Base-by-base conservation (phyloP, 2,113 vertebrate species). In the Cyanocitta stelleri region DNA sequence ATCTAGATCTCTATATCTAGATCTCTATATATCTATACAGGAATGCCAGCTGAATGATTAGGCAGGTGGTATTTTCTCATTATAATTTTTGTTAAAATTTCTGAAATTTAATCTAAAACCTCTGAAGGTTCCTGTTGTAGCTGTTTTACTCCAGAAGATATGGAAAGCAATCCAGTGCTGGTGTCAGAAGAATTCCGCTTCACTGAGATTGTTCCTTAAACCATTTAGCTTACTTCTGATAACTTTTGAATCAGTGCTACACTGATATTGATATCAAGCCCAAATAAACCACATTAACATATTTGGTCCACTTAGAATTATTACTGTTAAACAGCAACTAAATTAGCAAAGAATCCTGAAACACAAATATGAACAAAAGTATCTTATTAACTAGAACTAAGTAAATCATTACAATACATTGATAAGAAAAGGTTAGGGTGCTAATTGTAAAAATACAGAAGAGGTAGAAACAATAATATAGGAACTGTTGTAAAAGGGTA, bases 351-450 rank as follows among this genome's bases (percentile, higher is more conserved):
- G 92, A 49, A 49, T 48, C 41, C 20, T 49, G 71, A 68, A 89
- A 91, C 55, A 56, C 11, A 91, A 87, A 78, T 78, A 81, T 75
- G 75, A 72, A 85, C 24, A 78, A 7, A 87, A 75, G 90, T 95
- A 56, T 64, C 52, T 85, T 59, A 93, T 89, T 91, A 96, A 91
- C 92, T 75, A 75, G 74, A 82, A 59, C 35, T 55, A 87, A 85
- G 95, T 94, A 87, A 96, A 95, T 89, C 52, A 87, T 95, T 96
- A 79, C 74, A 79, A 32, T 35, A 20, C 10, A 44, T 72, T 79
- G 94, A 91, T 95, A 94, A 93, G 81, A 55, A 85, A 78, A 85
- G 62, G 4, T 73, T 72, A 94, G 5, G 20, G 32, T 56, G 10
- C 58, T 82, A 59, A 51, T 16, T 85, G 52, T 89, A 91, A 94